Conservation (phyloP, 2,888 invertebrate genomes). For the Andrena flavipes region DNA sequence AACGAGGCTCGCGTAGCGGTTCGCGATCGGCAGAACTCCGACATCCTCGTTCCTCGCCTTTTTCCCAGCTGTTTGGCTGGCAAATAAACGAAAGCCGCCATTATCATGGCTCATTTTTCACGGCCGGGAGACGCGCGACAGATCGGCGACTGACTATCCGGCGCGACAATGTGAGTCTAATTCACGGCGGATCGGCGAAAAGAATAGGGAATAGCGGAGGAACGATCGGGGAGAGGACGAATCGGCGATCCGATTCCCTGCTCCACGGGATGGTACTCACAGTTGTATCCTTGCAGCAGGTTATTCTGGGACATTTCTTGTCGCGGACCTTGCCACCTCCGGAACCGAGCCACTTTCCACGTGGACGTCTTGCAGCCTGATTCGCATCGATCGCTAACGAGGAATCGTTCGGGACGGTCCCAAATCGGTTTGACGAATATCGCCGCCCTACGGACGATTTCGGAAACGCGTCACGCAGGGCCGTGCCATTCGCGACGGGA, state of each 20-base stretch:
- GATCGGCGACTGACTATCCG: constrained; percentile 7
- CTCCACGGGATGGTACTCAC: constrained; percentile 70
- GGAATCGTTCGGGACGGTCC: constrained; percentile 43
- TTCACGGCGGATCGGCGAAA: not conserved
- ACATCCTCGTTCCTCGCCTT: constrained; percentile 70
- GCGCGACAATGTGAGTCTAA: not conserved
- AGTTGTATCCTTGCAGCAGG: constrained; percentile 76
- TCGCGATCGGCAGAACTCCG: constrained; percentile 59
- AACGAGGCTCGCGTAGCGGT: constrained; percentile 18
- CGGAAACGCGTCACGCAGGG: constrained; percentile 22
- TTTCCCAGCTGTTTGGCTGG: constrained; percentile 63
- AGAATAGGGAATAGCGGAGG: not conserved
- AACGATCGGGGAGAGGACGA: not conserved
- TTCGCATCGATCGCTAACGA: constrained; percentile 62
- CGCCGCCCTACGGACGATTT: constrained; percentile 62
- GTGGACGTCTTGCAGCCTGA: constrained; percentile 56
- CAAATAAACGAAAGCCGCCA: constrained; percentile 84
- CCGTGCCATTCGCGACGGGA: constrained; percentile 3
- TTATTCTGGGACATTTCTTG: constrained; percentile 76
- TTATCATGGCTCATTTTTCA: constrained; percentile 80
- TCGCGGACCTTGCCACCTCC: constrained; percentile 41
- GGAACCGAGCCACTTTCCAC: constrained; percentile 53
- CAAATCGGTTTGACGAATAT: constrained; percentile 41
- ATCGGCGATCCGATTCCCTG: not conserved
- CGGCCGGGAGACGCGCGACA: constrained; percentile 15